phyloP scores from a whole-genome alignment of 1,140 invertebrate species.

The Polyergus mexicanus region DNA sequence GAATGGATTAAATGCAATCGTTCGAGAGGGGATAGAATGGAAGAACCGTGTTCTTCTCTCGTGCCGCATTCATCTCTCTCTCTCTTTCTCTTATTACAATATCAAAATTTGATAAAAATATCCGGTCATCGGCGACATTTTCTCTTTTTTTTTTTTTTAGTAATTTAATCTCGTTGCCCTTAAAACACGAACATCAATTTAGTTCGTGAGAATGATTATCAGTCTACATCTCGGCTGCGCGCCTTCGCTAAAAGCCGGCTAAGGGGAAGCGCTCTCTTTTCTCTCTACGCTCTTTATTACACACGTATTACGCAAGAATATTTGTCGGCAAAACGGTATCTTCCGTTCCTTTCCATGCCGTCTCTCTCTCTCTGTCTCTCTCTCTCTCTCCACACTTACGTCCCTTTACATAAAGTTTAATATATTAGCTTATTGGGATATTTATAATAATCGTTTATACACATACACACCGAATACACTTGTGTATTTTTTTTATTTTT shows the following conservation, averaged over 20 bases:
- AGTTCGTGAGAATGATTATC: constrained; percentile 46
- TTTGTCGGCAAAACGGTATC: constrained; percentile 49
- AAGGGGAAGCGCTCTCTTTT: not conserved
- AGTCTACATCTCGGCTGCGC: constrained; percentile 27
- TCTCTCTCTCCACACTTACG: constrained; percentile 13
- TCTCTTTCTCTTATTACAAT: constrained; percentile 6
- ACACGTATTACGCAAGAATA: not conserved
- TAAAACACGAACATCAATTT: constrained; percentile 50
- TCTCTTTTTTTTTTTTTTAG: not conserved
- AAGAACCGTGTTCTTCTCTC: constrained; percentile 24
- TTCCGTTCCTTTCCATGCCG: constrained; percentile 40
- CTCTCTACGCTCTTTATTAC: constrained; percentile 21
- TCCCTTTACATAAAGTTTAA: constrained; percentile 53
- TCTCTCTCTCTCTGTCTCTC: too few species aligned
- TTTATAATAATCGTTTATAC: constrained; percentile 42
- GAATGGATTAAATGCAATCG: constrained; percentile 22
- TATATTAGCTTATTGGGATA: constrained; percentile 52
- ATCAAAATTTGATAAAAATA: constrained; percentile 66
- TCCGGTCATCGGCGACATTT: constrained; percentile 35
- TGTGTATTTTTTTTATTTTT: not conserved
- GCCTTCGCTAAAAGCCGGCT: not conserved
- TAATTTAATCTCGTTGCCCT: constrained; percentile 48
- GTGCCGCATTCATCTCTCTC: not conserved
- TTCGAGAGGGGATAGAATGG: constrained; percentile 1
- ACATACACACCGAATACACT: constrained; percentile 13